Conservation (phyloP, 2,797 vertebrate genomes). For the Scomberomorus guttatus region DNA sequence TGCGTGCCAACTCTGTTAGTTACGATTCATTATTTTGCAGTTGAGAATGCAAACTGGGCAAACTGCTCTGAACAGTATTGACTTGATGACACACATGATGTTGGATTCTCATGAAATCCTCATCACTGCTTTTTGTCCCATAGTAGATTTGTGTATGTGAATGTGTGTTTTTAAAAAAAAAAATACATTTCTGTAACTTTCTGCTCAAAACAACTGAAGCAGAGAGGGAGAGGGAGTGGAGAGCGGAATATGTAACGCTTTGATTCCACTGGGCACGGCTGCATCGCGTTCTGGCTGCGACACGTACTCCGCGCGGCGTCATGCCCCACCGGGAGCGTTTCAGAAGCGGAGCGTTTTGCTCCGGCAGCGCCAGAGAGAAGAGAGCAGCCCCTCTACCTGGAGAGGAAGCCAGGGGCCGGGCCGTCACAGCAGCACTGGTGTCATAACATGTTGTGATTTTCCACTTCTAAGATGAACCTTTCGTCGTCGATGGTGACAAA, state of each 20-base stretch:
- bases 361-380: too few species aligned
- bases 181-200: background rate
- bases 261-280: too few species aligned
- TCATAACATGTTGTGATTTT: too few species aligned
- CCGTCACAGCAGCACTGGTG: too few species aligned
- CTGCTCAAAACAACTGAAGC: background rate
- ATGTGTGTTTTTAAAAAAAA: background rate
- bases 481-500: too few species aligned
- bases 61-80: conserved; percentile 30
- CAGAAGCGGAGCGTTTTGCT: too few species aligned
- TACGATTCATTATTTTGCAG: conserved; percentile 38
- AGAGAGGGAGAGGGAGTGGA: background rate
- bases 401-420: too few species aligned
- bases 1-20: conserved; percentile 9
- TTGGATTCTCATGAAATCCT: background rate
- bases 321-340: too few species aligned
- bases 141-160: background rate
- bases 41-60: conserved; percentile 30
- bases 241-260: conserved; percentile 14
- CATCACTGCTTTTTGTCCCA: background rate
- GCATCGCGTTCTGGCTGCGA: too few species aligned
- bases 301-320: too few species aligned
- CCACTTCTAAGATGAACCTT: too few species aligned
- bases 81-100: conserved; percentile 28
- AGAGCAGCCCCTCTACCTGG: too few species aligned